Percentiles rank a stretch among this genome's conserved stretches.
Evolutionary conservation across 2,113 vertebrate species (phyloP).

Genomic region (Plestiodon gilberti): DNA sequence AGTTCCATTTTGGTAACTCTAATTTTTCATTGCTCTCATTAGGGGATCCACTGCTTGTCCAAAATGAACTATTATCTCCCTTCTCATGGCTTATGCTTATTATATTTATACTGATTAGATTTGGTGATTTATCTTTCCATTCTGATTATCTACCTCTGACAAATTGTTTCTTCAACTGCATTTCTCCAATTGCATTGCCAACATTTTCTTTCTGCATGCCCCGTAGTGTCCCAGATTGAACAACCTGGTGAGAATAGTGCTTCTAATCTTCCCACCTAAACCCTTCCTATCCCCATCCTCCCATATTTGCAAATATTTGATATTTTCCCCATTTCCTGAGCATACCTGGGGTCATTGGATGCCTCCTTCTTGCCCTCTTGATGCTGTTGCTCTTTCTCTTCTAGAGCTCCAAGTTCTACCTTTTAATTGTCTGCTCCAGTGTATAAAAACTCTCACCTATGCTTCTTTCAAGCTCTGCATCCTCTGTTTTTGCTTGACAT

Average conservation of each 20-base stretch:
- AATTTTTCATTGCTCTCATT: neutral
- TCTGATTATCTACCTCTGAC: neutral
- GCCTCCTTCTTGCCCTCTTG: neutral
- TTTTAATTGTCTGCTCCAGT: neutral
- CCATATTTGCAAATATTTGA: neutral
- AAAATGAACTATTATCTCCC: neutral
- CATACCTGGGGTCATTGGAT: neutral
- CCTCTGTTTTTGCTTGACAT: neutral
- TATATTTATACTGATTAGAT: neutral
- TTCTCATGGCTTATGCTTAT: neutral
- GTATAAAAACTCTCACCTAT: neutral
- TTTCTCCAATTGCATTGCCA: neutral
- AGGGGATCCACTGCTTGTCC: neutral
- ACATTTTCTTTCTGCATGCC: neutral
- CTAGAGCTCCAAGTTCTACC: neutral
- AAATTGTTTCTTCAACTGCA: too few species aligned
- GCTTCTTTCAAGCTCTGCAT: neutral
- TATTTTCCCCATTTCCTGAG: neutral
- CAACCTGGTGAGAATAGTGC: neutral
- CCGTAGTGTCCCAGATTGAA: neutral
- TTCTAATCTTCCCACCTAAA: neutral
- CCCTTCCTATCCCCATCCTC: neutral
- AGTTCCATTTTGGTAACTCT: neutral
- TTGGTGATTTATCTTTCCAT: neutral
- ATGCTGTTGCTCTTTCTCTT: neutral